Evolutionary conservation across 2,113 vertebrate species (phyloP), one percentile per base, ranked within the genome.

Genomic region (Cryptomyrus ogoouensis): DNA sequence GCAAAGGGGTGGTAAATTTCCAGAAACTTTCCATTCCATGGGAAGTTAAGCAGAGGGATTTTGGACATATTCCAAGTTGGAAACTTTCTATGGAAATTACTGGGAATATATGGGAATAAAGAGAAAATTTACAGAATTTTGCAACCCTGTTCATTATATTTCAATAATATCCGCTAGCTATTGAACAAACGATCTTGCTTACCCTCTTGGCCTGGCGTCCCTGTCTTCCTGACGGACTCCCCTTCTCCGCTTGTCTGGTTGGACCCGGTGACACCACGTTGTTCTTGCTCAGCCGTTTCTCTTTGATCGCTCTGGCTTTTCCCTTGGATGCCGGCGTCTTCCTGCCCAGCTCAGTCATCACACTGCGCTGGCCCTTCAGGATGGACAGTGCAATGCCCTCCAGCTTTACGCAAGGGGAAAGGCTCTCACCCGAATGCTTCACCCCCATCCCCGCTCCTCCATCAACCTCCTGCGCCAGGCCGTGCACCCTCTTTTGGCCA

Each of bases 381-480:
- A 94, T 90, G 88, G 95, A 95, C 4, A 93, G 93, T 19, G 94
- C 93, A 77, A 93, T 92, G 42, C 94, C 94, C 58, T 95, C 95
- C 66, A 93, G 88, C 91, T 95, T 95, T 87, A 93, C 94, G 91
- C 93, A 62, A 42, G 93, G 87, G 52, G 92, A 66, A 3, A 88
- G 80, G 84, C 85, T 88, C 27, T 96, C 96, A 17, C 93, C 91
- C 0, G 86, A 39, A 88, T 89, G 87, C 83, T 90, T 92, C 91
- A 94, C 94, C 95, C 92, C 95, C 96, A 95, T 95, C 95, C 52
- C 93, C 93, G 95, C 92, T 93, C 93, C 95, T 95, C 95, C 94
- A 19, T 97, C 15, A 91, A 94, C 93, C 91, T 95, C 94, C 92
- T 95, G 93, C 88, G 94, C 92, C 7, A 95, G 91, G 91, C 94